Base-by-base conservation (phyloP, 1,140 invertebrate genomes). In the Plutomurus gul region DNA sequence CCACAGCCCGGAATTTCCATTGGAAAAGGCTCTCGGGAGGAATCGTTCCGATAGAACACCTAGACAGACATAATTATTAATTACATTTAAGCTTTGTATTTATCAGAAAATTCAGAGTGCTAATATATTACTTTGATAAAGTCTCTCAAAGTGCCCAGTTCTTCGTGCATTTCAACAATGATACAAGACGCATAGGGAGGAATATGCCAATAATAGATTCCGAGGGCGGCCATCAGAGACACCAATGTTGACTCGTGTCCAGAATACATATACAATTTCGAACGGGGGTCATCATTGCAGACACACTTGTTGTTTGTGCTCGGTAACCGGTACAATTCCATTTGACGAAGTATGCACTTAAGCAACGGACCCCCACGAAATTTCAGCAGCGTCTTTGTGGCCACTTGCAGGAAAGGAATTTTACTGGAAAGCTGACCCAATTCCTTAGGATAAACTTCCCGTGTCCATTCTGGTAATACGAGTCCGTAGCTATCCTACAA, bases 241-340 rank as follows among this genome's bases (percentile, higher is more conserved):
- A 92, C 91, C 10, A 96, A 85, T 0, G 93, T 96, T 3, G 92
- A 91, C 85, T 97, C 95, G 86, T 97, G 95, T 22, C 88, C 92
- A 84, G 93, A 94, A 84, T 93, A 95, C 20, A 95, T 88, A 84
- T 90, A 91, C 49, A 95, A 84, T 4, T 89, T 89, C 18, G 56
- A 13, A 1, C 16, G 3, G 7, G 13, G 11, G 27, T n/a, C 27
- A 18, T 16, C n/a, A 37, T 60, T 25, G 4, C 22, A 16, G 11
- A 22, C 47, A 43, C 8, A n/a, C 40, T 10, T n/a, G 40, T 72
- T 2, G 4, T 30, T 65, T 10, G 25, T 65, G 16, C 30, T 20
- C 16, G 6, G 56, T n/a, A 60, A 16, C 27, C 78, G 73, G 11
- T 77, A 65, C 11, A 37, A 20, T 16, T 79, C 11, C 5, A 83